Conservation (phyloP, 1,140 invertebrate species). For the Drosophila virilis region DNA sequence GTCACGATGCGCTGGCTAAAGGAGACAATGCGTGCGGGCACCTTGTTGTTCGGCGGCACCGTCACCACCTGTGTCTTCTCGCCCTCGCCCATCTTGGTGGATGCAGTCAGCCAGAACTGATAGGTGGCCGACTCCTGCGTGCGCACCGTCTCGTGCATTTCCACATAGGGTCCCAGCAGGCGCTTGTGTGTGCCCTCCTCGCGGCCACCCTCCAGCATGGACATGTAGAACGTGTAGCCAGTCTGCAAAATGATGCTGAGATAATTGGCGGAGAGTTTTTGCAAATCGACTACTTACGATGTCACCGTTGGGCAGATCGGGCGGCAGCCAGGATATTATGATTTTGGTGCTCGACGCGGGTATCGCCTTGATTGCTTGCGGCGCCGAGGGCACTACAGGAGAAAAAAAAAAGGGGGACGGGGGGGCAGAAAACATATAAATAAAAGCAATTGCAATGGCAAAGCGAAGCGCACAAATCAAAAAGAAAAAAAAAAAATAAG, state of each 20-base stretch:
- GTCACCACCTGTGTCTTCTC: slow-evolving; percentile 91
- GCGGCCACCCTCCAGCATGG: slow-evolving; percentile 89
- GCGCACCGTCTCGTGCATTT: slow-evolving; percentile 89
- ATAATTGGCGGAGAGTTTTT: not conserved
- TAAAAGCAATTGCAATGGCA: slow-evolving; percentile 57
- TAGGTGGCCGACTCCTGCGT: slow-evolving; percentile 89
- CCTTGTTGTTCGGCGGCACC: slow-evolving; percentile 91
- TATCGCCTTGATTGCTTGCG: slow-evolving; percentile 94
- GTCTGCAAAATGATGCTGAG: slow-evolving; percentile 45
- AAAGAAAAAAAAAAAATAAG: not conserved
- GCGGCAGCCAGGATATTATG: slow-evolving; percentile 94
- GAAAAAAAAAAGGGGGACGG: slow-evolving; percentile 22
- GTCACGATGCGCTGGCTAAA: slow-evolving; percentile 91
- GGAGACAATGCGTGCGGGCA: slow-evolving; percentile 92
- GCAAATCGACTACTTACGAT: slow-evolving; percentile 85
- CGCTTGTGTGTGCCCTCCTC: slow-evolving; percentile 90
- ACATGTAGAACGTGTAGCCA: slow-evolving; percentile 93
- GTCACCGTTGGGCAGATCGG: slow-evolving; percentile 90
- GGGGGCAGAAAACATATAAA: slow-evolving; percentile 24
- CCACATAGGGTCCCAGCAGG: slow-evolving; percentile 87
- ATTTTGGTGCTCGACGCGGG: slow-evolving; percentile 93
- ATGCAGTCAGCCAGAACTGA: slow-evolving; percentile 93
- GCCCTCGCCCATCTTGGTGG: slow-evolving; percentile 92
- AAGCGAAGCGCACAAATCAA: not conserved
- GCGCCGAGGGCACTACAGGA: slow-evolving; percentile 91